Percentiles rank a stretch among this genome's conserved stretches.
These are phyloP conservation scores for Aleiodes leptofemur DNA, from an alignment of 2,888 invertebrate genomes.

Conservation along the genomic window DNA sequence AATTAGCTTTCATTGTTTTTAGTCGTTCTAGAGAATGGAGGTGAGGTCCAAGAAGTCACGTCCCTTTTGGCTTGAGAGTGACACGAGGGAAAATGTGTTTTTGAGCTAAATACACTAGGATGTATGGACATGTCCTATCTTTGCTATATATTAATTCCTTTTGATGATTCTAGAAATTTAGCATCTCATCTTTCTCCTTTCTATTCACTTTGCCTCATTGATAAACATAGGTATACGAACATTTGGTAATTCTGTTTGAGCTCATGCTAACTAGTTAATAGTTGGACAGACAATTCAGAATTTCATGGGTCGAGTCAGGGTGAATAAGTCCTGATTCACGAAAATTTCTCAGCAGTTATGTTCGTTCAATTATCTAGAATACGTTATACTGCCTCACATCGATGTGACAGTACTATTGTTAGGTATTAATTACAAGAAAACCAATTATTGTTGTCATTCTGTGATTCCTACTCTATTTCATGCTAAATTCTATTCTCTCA, in stretches of 20 bases:
- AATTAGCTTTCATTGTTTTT: no score
- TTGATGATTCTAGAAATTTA: conserved; percentile 60
- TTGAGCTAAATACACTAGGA: background rate
- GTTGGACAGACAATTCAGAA: conserved; percentile 69
- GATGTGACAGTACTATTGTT: background rate
- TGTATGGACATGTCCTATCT: background rate
- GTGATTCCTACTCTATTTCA: background rate
- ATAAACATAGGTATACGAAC: conserved; percentile 33
- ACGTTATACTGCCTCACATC: background rate
- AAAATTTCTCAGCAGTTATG: conserved; percentile 15
- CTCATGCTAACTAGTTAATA: conserved; percentile 66
- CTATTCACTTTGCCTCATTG: conserved; percentile 32
- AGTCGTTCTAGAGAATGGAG: background rate
- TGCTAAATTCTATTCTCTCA: background rate
- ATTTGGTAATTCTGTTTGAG: conserved; percentile 43
- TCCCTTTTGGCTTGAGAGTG: background rate
- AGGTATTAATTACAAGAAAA: background rate
- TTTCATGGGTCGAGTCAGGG: conserved; percentile 56
- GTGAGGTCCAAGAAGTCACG: background rate
- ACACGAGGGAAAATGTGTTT: background rate
- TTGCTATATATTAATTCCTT: conserved; percentile 61
- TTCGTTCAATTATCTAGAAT: conserved; percentile 23
- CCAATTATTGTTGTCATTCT: conserved; percentile 25
- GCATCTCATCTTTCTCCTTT: conserved; percentile 21
- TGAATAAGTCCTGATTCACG: conserved; percentile 31